phyloP scores from a whole-genome alignment of 2,888 invertebrate genomes.

The Liodrosophila aerea region DNA sequence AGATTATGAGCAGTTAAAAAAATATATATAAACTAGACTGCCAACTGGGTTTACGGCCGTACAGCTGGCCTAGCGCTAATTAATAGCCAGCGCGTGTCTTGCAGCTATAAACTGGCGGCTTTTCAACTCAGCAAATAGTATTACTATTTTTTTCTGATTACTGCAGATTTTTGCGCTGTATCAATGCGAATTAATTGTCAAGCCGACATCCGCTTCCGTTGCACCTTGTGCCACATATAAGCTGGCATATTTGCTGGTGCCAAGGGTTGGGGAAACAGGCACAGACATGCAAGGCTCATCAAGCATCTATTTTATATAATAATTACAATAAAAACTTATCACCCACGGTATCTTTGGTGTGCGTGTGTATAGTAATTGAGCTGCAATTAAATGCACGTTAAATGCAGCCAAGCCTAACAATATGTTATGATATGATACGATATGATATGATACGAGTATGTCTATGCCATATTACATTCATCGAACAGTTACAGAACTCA shows the following conservation, averaged over 20 bases:
- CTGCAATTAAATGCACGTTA: conserved; percentile 68
- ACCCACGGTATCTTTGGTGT: conserved; percentile 27
- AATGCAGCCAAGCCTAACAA: conserved; percentile 56
- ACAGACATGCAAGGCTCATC: conserved; percentile 45
- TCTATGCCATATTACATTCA: conserved; percentile 20
- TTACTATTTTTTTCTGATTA: neutral
- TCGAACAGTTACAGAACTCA: conserved; percentile 15
- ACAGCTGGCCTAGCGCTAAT: conserved; percentile 39
- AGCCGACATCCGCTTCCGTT: conserved; percentile 66
- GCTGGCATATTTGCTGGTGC: neutral
- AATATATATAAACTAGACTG: conserved; percentile 25
- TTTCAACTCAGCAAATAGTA: conserved; percentile 37
- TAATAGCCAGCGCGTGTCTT: conserved; percentile 57
- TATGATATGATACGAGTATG: neutral
- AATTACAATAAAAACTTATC: conserved; percentile 40
- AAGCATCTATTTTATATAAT: conserved; percentile 41
- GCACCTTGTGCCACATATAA: conserved; percentile 55
- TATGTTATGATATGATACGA: conserved; percentile 21
- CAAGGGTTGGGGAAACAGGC: conserved; percentile 2
- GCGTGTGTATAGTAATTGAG: conserved; percentile 43
- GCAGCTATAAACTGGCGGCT: conserved; percentile 44
- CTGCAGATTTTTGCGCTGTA: conserved; percentile 24
- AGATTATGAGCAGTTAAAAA: conserved; percentile 39
- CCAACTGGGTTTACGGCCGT: conserved; percentile 36
- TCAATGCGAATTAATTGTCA: conserved; percentile 52